These are phyloP conservation scores for Nycticryphes semicollaris DNA, from an alignment of 2,113 vertebrate genomes.

Conservation along the genomic window DNA sequence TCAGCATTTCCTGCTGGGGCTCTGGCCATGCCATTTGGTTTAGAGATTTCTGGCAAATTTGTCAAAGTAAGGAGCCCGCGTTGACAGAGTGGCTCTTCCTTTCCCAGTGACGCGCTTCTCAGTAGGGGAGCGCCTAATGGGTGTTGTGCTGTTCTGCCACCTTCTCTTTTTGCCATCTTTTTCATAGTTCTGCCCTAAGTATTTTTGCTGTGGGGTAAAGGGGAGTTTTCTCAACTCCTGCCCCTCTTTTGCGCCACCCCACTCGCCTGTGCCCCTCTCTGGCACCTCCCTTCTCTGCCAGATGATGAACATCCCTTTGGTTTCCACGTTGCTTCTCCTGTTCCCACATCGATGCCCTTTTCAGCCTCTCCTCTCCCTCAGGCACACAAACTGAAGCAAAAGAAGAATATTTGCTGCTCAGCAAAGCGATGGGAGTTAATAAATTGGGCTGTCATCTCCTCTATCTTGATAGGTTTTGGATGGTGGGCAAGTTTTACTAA, in stretches of 20 bases:
- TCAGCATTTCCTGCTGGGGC: background rate
- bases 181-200: background rate
- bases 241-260: background rate
- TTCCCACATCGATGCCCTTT: background rate
- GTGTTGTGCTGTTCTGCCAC: background rate
- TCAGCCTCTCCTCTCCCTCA: background rate
- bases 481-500: background rate
- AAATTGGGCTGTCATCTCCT: background rate
- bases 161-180: background rate
- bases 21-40: background rate
- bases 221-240: background rate
- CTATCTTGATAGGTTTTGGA: background rate
- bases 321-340: background rate
- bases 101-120: fast-evolving
- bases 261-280: background rate
- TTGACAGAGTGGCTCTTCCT: background rate
- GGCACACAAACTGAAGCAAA: background rate
- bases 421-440: background rate
- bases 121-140: background rate
- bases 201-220: background rate
- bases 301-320: background rate
- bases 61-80: background rate
- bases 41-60: background rate
- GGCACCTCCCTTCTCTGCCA: background rate
- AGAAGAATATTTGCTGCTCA: background rate